Conservation (phyloP, 2,888 invertebrate genomes). For the Eupithecia subumbrata region DNA sequence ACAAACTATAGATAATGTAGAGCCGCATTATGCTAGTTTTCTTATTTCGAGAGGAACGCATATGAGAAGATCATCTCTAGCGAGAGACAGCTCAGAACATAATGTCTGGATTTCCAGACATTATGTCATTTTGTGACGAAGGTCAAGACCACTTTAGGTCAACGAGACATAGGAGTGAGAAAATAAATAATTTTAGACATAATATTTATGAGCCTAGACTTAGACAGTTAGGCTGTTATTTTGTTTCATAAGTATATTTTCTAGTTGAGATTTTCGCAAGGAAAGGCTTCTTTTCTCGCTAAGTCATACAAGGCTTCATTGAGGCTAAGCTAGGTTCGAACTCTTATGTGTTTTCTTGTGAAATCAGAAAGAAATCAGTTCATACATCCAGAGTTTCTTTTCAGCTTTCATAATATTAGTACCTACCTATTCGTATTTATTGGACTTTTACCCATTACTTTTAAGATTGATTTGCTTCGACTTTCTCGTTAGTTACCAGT, state of each 20-base stretch:
- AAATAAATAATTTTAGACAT: neutral
- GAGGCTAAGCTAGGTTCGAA: neutral
- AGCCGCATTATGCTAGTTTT: neutral
- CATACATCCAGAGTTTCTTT: neutral
- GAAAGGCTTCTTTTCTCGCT: neutral
- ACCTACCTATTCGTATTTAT: neutral
- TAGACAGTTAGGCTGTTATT: too few relatives aligned
- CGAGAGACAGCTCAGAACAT: neutral
- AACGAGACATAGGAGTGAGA: neutral
- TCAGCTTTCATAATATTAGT: conserved; percentile 1
- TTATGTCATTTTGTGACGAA: neutral
- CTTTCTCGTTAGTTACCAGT: neutral
- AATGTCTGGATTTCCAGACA: neutral
- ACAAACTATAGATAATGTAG: neutral
- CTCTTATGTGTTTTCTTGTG: neutral
- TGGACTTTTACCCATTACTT: neutral
- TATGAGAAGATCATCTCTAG: neutral
- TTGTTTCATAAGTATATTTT: too few relatives aligned
- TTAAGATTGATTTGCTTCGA: neutral
- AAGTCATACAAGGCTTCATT: neutral
- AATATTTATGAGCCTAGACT: neutral
- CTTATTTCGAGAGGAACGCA: neutral
- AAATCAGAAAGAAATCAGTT: neutral
- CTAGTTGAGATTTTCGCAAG: neutral
- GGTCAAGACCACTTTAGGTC: neutral